Conservation (phyloP, 2,888 invertebrate species). For the Synanthedon formicaeformis region DNA sequence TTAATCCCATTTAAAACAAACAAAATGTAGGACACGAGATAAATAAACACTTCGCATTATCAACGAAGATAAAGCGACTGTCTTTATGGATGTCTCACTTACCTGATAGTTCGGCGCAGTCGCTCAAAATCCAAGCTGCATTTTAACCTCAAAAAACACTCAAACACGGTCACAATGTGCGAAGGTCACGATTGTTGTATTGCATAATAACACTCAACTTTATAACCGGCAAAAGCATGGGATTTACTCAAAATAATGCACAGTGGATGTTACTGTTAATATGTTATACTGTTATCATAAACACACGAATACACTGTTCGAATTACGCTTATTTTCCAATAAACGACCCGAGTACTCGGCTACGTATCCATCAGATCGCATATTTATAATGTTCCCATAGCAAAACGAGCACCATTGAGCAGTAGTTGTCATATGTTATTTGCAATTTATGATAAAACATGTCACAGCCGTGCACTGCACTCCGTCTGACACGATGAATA, state of each 20-base stretch:
- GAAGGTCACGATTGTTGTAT: slow-evolving; percentile 66
- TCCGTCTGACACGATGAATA: slow-evolving; percentile 69
- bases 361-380: slow-evolving; percentile 45
- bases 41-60: slow-evolving; percentile 43
- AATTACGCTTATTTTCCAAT: slow-evolving; percentile 58
- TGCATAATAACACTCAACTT: slow-evolving; percentile 61
- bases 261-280: slow-evolving; percentile 55
- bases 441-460: slow-evolving; percentile 64
- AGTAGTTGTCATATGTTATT: slow-evolving; percentile 51
- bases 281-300: slow-evolving; percentile 58
- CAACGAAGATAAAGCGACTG: slow-evolving; percentile 46
- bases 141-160: slow-evolving; percentile 68
- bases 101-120: slow-evolving; percentile 67
- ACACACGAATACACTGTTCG: slow-evolving; percentile 66
- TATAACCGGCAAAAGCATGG: slow-evolving; percentile 44
- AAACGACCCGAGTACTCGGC: slow-evolving; percentile 49
- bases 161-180: slow-evolving; percentile 54
- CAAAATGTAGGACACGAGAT: slow-evolving; percentile 42
- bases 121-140: slow-evolving; percentile 66
- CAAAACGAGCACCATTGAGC: slow-evolving; percentile 44
- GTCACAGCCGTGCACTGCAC: slow-evolving; percentile 63
- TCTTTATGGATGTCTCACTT: slow-evolving; percentile 38
- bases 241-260: slow-evolving; percentile 53
- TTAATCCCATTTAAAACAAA: slow-evolving; percentile 9
- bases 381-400: slow-evolving; percentile 44